Conservation (phyloP, 2,888 invertebrate genomes). For the Scrobipalpa atriplicella region DNA sequence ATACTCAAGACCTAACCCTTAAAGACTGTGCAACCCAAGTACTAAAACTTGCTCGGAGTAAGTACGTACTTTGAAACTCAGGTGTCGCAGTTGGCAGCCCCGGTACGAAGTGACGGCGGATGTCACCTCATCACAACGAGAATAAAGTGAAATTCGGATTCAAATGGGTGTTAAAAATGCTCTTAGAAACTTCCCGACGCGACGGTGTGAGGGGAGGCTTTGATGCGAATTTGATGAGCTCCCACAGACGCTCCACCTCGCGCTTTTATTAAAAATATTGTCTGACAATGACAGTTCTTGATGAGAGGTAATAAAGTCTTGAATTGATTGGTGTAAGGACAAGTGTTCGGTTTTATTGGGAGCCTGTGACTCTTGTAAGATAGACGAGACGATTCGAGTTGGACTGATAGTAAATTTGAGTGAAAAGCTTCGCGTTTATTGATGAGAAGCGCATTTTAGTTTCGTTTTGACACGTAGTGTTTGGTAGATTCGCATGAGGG, state of each 20-base stretch:
- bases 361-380: constrained; percentile 28
- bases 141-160: constrained; percentile 67
- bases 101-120: constrained; percentile 46
- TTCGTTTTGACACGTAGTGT: not conserved
- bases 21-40: not conserved
- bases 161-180: constrained; percentile 71
- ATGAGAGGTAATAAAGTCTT: constrained; percentile 62
- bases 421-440: not conserved
- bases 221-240: constrained; percentile 75
- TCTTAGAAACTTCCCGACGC: constrained; percentile 49
- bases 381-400: constrained; percentile 36
- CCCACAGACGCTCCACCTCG: constrained; percentile 47
- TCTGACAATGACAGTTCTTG: constrained; percentile 49
- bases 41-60: not conserved
- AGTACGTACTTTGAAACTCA: not conserved
- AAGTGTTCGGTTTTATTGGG: constrained; percentile 41
- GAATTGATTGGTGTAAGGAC: constrained; percentile 42
- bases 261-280: constrained; percentile 60
- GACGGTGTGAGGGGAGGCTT: constrained; percentile 52
- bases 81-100: constrained; percentile 4
- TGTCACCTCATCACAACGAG: constrained; percentile 52
- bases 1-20: not conserved
- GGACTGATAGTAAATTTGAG: not conserved
- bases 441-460: not conserved
- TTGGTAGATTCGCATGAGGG: too few species aligned